phyloP scores from a whole-genome alignment of 1,140 invertebrate species.

The Pectinophora gossypiella region DNA sequence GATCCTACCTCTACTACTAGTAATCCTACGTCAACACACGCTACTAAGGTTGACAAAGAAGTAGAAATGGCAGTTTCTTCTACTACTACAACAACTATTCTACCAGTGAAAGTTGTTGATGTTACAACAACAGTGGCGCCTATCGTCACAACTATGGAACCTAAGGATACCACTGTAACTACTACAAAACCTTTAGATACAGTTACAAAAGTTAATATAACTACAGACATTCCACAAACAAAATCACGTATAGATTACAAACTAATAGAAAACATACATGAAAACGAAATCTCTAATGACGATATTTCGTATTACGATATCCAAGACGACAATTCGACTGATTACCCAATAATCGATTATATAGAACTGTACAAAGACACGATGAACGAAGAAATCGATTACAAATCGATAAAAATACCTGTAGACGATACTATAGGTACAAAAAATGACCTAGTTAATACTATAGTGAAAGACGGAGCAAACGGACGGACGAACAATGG shows the following conservation, averaged over 20 bases:
- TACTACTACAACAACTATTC: not conserved
- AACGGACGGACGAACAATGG: not conserved
- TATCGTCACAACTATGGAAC: not conserved
- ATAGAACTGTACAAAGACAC: constrained; percentile 63
- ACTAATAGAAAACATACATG: not conserved
- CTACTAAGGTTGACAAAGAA: too few species aligned
- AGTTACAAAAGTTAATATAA: not conserved
- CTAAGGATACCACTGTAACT: not conserved
- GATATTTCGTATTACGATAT: constrained; percentile 30
- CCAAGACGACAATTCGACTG: constrained; percentile 43
- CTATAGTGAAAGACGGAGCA: not conserved
- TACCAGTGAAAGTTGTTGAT: not conserved
- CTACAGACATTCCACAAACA: not conserved
- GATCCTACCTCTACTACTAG: too few species aligned
- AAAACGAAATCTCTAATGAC: constrained; percentile 37
- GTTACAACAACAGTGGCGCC: not conserved
- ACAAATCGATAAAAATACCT: constrained; percentile 23
- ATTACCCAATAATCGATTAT: constrained; percentile 58
- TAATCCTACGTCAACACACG: too few species aligned
- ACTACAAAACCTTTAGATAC: not conserved
- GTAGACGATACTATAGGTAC: not conserved
- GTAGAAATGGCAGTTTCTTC: too few species aligned
- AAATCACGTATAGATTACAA: not conserved
- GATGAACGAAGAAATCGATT: constrained; percentile 44
- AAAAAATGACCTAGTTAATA: not conserved